Evolutionary conservation across 2,888 invertebrate genomes (phyloP).

Genomic region (Ephialtes manifestator): DNA sequence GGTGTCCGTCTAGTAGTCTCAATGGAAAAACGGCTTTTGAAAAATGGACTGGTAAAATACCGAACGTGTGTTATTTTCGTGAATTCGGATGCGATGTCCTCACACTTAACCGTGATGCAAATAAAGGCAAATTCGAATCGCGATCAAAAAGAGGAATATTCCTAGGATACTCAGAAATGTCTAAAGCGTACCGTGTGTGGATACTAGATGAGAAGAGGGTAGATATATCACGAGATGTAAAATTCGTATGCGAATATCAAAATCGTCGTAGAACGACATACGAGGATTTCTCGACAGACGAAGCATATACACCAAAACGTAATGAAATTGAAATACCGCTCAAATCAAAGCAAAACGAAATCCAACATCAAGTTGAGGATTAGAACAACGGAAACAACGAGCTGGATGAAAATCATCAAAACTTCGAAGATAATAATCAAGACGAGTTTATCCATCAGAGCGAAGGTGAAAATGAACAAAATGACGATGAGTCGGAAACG

Average conservation of each 20-base stretch:
- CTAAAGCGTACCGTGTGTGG: slow-evolving; percentile 69
- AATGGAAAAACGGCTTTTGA: slow-evolving; percentile 70
- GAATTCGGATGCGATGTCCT: slow-evolving; percentile 71
- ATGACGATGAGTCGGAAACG: too few species aligned
- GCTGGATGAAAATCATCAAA: too few species aligned
- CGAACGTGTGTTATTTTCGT: slow-evolving; percentile 67
- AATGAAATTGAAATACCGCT: background rate
- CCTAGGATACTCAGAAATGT: slow-evolving; percentile 64
- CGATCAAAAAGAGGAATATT: slow-evolving; percentile 61
- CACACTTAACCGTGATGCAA: slow-evolving; percentile 41
- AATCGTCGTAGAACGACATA: background rate
- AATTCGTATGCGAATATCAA: slow-evolving; percentile 34
- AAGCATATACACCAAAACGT: background rate
- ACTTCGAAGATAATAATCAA: too few species aligned
- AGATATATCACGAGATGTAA: slow-evolving; percentile 62
- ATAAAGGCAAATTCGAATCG: slow-evolving; percentile 65
- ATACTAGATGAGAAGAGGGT: slow-evolving; percentile 39
- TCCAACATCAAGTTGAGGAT: too few species aligned
- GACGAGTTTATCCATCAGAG: background rate
- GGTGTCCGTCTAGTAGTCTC: slow-evolving; percentile 69
- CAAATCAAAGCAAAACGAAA: too few species aligned
- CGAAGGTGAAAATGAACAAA: background rate
- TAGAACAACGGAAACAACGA: too few species aligned
- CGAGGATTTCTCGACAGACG: background rate
- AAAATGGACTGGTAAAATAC: slow-evolving; percentile 61